These are phyloP conservation scores for Malachius bipustulatus DNA, from an alignment of 2,888 invertebrate genomes.

Conservation along the genomic window DNA sequence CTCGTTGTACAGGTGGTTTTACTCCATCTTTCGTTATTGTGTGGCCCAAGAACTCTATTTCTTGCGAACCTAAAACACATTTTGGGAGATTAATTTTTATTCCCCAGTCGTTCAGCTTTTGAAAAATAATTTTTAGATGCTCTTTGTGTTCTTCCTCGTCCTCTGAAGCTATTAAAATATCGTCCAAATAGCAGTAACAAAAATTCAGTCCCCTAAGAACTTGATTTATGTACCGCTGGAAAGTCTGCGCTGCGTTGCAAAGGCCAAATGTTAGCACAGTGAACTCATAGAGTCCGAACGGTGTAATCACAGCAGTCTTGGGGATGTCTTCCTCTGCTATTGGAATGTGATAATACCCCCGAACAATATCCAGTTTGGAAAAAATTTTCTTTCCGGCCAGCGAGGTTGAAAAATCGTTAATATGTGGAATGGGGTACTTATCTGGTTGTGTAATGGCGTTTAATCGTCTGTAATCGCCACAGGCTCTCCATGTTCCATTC, in stretches of 20 bases:
- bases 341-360: constrained; percentile 32
- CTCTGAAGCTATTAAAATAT: constrained; percentile 9
- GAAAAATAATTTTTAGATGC: constrained; percentile 22
- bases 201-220: constrained; percentile 9
- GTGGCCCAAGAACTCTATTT: constrained; percentile 19
- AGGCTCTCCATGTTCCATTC: constrained; percentile 26
- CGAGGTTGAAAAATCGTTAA: constrained; percentile 26
- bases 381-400: constrained; percentile 23
- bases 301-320: constrained; percentile 14
- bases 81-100: constrained; percentile 22
- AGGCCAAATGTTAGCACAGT: constrained; percentile 11
- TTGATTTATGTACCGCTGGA: constrained; percentile 11
- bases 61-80: constrained; percentile 22
- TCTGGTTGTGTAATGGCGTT: constrained; percentile 36
- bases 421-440: constrained; percentile 32
- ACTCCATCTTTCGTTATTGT: too few relatives aligned
- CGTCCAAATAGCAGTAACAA: constrained; percentile 11
- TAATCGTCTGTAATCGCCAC: constrained; percentile 30
- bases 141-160: constrained; percentile 11
- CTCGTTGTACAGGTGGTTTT: too few relatives aligned
- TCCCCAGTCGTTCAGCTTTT: constrained; percentile 21
- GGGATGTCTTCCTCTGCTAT: constrained; percentile 22
- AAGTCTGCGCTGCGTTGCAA: constrained; percentile 14
- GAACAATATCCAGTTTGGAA: constrained; percentile 24
- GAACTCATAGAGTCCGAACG: constrained; percentile 15